Percentiles rank a stretch among this genome's conserved stretches.
These are phyloP conservation scores for Circaetus cinerascens DNA, from an alignment of 2,113 vertebrate species.

Conservation along the genomic window DNA sequence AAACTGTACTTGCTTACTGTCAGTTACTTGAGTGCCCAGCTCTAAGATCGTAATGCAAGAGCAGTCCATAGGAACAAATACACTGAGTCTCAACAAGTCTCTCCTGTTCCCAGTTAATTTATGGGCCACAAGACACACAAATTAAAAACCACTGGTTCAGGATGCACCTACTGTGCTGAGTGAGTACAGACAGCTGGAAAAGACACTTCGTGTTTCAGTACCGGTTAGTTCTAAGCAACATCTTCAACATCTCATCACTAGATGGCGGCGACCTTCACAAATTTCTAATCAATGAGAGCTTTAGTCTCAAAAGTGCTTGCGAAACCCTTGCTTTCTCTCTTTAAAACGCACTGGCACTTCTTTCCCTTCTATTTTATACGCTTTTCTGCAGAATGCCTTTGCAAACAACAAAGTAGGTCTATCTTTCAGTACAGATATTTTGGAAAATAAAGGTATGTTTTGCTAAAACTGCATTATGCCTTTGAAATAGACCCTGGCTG, in stretches of 20 bases:
- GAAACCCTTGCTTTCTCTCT: background rate
- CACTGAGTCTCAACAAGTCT: background rate
- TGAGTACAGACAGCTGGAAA: background rate
- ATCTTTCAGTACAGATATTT: background rate
- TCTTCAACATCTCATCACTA: slow-evolving; percentile 71
- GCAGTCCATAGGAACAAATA: background rate
- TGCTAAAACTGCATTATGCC: background rate
- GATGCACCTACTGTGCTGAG: background rate
- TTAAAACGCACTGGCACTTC: background rate
- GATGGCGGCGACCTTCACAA: slow-evolving; percentile 72
- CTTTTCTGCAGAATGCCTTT: background rate
- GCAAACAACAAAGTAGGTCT: background rate
- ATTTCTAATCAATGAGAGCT: background rate
- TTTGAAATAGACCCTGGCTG: background rate
- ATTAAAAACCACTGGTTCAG: background rate
- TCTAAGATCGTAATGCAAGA: background rate
- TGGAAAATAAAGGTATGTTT: background rate
- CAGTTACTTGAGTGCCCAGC: background rate
- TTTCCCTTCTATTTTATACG: background rate
- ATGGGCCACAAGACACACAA: too few species aligned
- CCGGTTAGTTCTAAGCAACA: background rate
- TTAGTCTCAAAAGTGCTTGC: background rate
- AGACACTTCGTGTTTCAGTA: background rate
- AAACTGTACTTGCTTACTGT: background rate
- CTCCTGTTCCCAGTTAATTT: background rate